Evolutionary conservation across 2,888 invertebrate genomes (phyloP).

Genomic region (Amphipyra tragopoginis): DNA sequence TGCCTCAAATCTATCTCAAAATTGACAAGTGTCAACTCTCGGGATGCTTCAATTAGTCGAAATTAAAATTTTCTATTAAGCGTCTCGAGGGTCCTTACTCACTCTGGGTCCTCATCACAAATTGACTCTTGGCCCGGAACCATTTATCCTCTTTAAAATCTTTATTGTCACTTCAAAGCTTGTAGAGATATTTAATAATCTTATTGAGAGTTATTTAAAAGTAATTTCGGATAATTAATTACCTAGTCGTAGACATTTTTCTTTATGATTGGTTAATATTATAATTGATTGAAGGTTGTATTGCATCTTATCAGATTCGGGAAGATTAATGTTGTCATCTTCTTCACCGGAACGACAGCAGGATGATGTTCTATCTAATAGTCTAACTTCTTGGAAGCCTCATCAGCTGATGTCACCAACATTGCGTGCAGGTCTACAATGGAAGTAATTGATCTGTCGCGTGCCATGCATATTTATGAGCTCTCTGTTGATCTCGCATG

Average conservation of each 20-base stretch:
- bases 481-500: conserved; percentile 12
- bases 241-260: background rate
- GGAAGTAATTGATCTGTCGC: conserved; percentile 19
- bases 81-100: conserved; percentile 32
- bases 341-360: no score
- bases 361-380: no score
- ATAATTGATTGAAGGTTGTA: no score
- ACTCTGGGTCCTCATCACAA: conserved; percentile 37
- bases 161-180: conserved; percentile 47
- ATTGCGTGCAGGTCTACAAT: conserved; percentile 24
- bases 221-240: conserved; percentile 34
- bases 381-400: no score
- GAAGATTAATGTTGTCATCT: no score
- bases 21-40: conserved; percentile 21
- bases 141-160: conserved; percentile 43
- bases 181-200: conserved; percentile 28
- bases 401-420: conserved; percentile 7
- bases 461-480: conserved; percentile 35
- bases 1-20: background rate
- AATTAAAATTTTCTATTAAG: conserved; percentile 51
- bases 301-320: no score
- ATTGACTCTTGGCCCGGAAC: conserved; percentile 43
- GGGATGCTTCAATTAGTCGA: conserved; percentile 40
- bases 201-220: conserved; percentile 18
- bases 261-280: background rate